phyloP scores from a whole-genome alignment of 2,113 vertebrate species.

The Austrofundulus limnaeus region DNA sequence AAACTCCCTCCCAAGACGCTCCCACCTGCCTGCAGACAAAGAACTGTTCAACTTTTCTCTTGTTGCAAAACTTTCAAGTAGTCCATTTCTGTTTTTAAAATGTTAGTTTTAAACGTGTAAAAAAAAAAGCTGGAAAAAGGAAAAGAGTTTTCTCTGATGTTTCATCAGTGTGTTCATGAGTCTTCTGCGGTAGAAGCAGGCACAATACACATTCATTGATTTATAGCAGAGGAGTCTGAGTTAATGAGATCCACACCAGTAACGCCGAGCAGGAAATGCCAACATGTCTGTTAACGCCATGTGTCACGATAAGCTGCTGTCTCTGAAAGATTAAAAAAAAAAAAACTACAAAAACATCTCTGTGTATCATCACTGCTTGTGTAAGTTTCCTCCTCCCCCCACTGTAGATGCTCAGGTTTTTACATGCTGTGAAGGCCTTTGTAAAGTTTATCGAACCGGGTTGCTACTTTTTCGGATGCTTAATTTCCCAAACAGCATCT shows the following conservation, averaged over 20 bases:
- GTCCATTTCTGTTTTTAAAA: slow-evolving; percentile 35
- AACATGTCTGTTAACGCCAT: slow-evolving; percentile 17
- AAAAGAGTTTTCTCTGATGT: slow-evolving; percentile 29
- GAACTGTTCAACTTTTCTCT: slow-evolving; percentile 16
- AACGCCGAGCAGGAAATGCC: slow-evolving; percentile 39
- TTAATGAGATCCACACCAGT: slow-evolving; percentile 36
- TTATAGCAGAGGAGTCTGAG: slow-evolving; percentile 44
- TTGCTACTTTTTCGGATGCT: not conserved
- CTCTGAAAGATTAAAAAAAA: slow-evolving; percentile 21
- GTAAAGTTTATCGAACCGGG: not conserved
- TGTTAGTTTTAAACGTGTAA: slow-evolving; percentile 16
- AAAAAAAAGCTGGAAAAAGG: slow-evolving; percentile 29
- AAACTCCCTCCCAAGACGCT: slow-evolving; percentile 28
- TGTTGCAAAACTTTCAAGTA: slow-evolving; percentile 29
- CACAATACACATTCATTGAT: slow-evolving; percentile 73
- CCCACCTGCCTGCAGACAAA: slow-evolving; percentile 16
- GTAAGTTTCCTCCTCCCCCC: not conserved
- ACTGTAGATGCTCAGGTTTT: slow-evolving; percentile 8
- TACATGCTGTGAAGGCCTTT: slow-evolving; percentile 5
- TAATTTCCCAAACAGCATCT: not conserved
- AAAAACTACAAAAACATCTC: slow-evolving; percentile 17
- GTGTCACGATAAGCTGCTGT: slow-evolving; percentile 8
- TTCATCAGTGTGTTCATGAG: slow-evolving; percentile 12
- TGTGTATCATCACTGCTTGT: slow-evolving; percentile 16
- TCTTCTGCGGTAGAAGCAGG: slow-evolving; percentile 60